Base-by-base conservation (phyloP, 2,888 invertebrate species). In the Rhingia campestris region DNA sequence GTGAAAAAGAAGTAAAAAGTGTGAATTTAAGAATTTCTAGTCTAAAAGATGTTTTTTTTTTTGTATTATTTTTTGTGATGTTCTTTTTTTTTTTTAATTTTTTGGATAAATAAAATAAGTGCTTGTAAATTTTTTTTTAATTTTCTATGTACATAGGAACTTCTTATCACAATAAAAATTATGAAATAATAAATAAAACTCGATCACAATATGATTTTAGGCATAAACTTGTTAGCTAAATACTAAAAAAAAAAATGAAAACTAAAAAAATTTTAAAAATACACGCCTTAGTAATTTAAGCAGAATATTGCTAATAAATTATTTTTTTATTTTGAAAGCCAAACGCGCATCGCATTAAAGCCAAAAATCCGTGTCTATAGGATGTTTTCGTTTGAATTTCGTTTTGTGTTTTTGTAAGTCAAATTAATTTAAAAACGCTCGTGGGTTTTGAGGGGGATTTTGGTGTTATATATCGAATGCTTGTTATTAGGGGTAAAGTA, bases 91-190 rank as follows among this genome's bases (percentile, higher is more conserved):
- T 10, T 56, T 58, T 64, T 49, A 32, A 32, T 54, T 33, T 58
- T 33, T 39, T n/a, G 22, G 22, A 33, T 49, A 43, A 70, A 51
- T 41, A 45, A 45, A 39, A 45, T 35, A 6, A 45, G 73, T 82
- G 77, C 56, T 82, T 79, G 77, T 82, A 77, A 72, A 77, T 69
- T 64, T 74, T 59, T 54, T 10, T 22, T 22, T 30, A 49, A 49
- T 49, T 30, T 7, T 73, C 61, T 79, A 79, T 75, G 66, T 75
- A 67, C 75, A 67, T 82, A 82, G 82, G 82, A 82, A 82, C 82
- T 79, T 69, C 14, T 79, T 79, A 82, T 82, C 82, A 82, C 79
- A 79, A 63, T 53, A 64, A 41, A 51, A 0, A 49, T 58, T 81
- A 47, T 35, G 9, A 64, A 73, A 64, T 64, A 58, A 72, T 35